Evolutionary conservation across 2,888 invertebrate species (phyloP), one percentile per base, ranked within the genome.

Genomic region (Drosophila bunnanda): DNA sequence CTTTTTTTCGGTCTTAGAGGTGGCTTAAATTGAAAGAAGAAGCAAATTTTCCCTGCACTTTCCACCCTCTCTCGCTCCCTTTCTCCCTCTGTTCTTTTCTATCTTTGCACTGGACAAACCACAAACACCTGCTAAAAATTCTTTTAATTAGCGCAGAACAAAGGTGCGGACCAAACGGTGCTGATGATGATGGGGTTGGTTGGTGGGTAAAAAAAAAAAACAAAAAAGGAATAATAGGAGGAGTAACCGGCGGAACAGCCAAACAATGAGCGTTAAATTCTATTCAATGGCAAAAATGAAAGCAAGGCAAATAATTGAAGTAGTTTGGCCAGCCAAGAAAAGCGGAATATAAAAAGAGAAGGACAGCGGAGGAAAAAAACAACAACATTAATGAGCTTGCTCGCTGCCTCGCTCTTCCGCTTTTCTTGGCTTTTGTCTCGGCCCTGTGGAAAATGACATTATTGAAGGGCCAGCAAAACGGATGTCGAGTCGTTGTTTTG

Each of bases 201-300:
- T 73, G 68, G 57, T 79, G 65, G 76, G 13, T 4, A 7, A 41
- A 46, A 15, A 17, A 44, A 30, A 61, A 38, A 9, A 44, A 17
- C 28, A 46, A 46, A 9, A 17, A 28, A n/a, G 10, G 30, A 50
- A n/a, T 15, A 28, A 13, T 10, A 8, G 48, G 4, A 39, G 68
- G 67, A 28, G 66, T 38, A 12, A 36, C 43, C 15, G 46, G 69
- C 69, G 39, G 39, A 67, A 56, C 56, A 55, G 56, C 59, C 67
- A 79, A 84, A 82, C 88, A 82, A 87, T 82, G 82, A 81, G 79
- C 85, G 88, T 88, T 76, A 87, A 84, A 87, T 82, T 82, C 82
- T 81, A 82, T 82, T 82, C 88, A 82, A 79, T 87, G 77, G 66
- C 57, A 75, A 65, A 81, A 74, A 75, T 74, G 85, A 80, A 87